A percentile compares a stretch with the other conserved stretches of the same genome.
These are phyloP conservation scores for Orchestia grillus DNA, from an alignment of 1,140 invertebrate species.

Conservation along the genomic window DNA sequence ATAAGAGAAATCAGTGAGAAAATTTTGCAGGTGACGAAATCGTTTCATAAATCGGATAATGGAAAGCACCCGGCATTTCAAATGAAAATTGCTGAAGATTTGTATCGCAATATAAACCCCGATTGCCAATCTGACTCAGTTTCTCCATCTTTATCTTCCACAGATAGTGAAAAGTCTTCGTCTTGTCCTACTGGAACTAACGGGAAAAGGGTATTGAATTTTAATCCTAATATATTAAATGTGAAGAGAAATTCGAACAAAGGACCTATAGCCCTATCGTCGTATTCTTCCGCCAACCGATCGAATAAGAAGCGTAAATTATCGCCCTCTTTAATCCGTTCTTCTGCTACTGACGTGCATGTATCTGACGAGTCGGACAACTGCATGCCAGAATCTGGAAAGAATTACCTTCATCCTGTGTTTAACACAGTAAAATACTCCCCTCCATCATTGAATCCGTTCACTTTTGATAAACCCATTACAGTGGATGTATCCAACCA, in stretches of 20 bases:
- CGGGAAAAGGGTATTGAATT: neutral
- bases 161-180: neutral
- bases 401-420: neutral
- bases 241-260: neutral
- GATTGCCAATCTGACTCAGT: neutral
- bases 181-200: neutral
- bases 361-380: neutral
- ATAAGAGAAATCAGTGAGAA: neutral
- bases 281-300: neutral
- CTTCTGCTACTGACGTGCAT: neutral
- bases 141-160: neutral
- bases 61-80: neutral
- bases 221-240: neutral
- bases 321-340: neutral
- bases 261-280: neutral
- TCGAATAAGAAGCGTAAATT: neutral
- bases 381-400: neutral
- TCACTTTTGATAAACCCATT: neutral
- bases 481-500: neutral
- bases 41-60: neutral
- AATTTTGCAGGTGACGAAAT: neutral
- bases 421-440: neutral
- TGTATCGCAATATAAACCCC: neutral
- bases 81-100: neutral
- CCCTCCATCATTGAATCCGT: neutral